A percentile compares a stretch with the other conserved stretches of the same genome.
Conservation (phyloP, 2,797 vertebrate genomes). For the Premnoplex brunnescens region DNA sequence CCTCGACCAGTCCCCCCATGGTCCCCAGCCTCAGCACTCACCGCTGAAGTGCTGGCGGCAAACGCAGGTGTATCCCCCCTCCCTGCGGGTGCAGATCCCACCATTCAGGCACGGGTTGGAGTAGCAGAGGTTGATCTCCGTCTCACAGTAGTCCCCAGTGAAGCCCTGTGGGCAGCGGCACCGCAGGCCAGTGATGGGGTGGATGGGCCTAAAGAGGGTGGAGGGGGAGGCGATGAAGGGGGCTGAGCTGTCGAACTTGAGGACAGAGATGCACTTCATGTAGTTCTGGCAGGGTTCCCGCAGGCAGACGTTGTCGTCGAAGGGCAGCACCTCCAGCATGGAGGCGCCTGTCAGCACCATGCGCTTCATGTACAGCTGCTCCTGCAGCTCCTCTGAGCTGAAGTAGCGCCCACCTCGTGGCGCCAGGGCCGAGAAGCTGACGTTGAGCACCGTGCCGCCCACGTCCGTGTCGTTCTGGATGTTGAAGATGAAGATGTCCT, state of each 20-base stretch:
- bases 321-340: slow-evolving; percentile 94
- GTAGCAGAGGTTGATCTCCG: slow-evolving; percentile 97
- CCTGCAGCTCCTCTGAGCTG: slow-evolving; percentile 95
- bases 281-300: slow-evolving; percentile 98
- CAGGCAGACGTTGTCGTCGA: slow-evolving; percentile 97
- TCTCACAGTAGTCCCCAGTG: slow-evolving; percentile 97
- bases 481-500: slow-evolving; percentile 96
- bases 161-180: slow-evolving; percentile 96
- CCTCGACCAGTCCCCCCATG: accelerated
- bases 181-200: slow-evolving; percentile 92
- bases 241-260: slow-evolving; percentile 95
- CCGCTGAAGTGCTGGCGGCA: slow-evolving; percentile 93
- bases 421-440: slow-evolving; percentile 91
- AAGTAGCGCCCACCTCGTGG: slow-evolving; percentile 88
- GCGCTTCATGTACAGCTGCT: slow-evolving; percentile 96
- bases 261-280: slow-evolving; percentile 98
- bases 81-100: slow-evolving; percentile 88
- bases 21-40: slow-evolving; percentile 59
- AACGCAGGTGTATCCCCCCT: slow-evolving; percentile 94
- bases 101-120: slow-evolving; percentile 95
- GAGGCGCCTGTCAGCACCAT: slow-evolving; percentile 88
- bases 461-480: slow-evolving; percentile 94
- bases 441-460: slow-evolving; percentile 86
- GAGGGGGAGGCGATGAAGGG: slow-evolving; percentile 94
- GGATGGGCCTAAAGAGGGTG: slow-evolving; percentile 95